A percentile compares a stretch with the other conserved stretches of the same genome.
Evolutionary conservation across 2,113 vertebrate genomes (phyloP).

Genomic region (Pardalotus punctatus): DNA sequence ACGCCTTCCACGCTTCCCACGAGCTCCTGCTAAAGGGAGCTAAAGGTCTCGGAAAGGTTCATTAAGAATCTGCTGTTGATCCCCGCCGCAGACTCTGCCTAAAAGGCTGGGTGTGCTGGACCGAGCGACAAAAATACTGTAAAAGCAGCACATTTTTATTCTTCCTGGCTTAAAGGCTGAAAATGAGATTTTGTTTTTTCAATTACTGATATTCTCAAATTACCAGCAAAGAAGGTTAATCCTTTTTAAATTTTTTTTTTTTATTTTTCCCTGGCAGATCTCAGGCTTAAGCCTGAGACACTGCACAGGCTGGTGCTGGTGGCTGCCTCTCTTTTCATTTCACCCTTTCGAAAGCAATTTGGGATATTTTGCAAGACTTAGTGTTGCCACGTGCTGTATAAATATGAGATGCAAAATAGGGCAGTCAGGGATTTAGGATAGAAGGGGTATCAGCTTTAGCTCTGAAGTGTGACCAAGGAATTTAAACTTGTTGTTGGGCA

Average conservation of each 20-base stretch:
- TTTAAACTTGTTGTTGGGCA: not conserved
- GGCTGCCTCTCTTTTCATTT: not conserved
- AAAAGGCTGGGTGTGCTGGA: not conserved
- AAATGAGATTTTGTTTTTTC: not conserved
- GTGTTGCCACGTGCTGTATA: rapidly evolving
- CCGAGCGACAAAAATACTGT: rapidly evolving
- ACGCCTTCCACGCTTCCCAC: not conserved
- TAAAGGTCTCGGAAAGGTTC: not conserved
- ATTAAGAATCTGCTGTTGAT: not conserved
- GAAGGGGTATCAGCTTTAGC: not conserved
- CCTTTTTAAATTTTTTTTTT: not conserved
- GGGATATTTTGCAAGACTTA: not conserved
- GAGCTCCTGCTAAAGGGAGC: not conserved
- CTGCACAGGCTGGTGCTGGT: not conserved
- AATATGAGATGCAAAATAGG: not conserved
- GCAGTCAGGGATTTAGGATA: not conserved
- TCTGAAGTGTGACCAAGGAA: not conserved
- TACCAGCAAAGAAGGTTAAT: not conserved
- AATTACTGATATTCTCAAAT: not conserved
- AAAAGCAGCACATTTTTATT: not conserved
- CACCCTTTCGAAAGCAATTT: not conserved
- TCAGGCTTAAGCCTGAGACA: not conserved
- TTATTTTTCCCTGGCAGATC: not conserved
- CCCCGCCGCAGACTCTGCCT: not conserved
- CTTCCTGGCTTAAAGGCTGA: not conserved